Percentiles rank a stretch among this genome's conserved stretches.
Conservation (phyloP, 2,113 vertebrate genomes). For the Pygathrix nemaeus region DNA sequence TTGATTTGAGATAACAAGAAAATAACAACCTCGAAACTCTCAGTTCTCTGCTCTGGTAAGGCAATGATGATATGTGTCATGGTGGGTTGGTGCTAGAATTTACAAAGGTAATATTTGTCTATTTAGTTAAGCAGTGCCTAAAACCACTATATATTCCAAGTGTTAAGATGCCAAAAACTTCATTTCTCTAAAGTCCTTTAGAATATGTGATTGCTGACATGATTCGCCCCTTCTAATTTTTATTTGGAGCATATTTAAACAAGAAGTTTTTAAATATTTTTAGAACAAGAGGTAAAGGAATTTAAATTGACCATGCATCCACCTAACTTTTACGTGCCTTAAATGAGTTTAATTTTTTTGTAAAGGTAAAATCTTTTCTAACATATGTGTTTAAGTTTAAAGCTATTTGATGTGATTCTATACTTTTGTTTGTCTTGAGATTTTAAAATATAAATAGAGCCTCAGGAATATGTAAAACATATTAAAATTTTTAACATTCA, state of each 20-base stretch:
- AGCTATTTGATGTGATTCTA: not conserved
- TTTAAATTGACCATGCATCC: not conserved
- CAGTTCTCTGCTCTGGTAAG: not conserved
- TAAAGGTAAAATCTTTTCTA: not conserved
- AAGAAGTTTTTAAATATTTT: not conserved
- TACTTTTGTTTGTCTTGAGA: not conserved
- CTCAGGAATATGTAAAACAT: not conserved
- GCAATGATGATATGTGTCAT: not conserved
- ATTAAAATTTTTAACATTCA: not conserved
- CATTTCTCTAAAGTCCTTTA: not conserved
- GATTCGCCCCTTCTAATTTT: not conserved
- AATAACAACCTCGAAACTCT: not conserved
- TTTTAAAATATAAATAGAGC: not conserved
- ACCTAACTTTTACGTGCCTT: not conserved
- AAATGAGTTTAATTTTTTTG: not conserved
- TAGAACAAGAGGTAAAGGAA: not conserved
- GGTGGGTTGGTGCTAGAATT: not conserved
- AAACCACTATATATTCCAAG: not conserved
- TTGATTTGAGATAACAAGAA: not conserved
- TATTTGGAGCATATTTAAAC: not conserved
- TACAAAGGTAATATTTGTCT: not conserved
- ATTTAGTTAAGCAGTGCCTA: not conserved
- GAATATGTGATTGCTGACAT: not conserved
- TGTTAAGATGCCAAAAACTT: not conserved
- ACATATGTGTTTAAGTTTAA: not conserved